Evolutionary conservation across 2,888 invertebrate genomes (phyloP).

Genomic region (Zhuqinia jingwanae): DNA sequence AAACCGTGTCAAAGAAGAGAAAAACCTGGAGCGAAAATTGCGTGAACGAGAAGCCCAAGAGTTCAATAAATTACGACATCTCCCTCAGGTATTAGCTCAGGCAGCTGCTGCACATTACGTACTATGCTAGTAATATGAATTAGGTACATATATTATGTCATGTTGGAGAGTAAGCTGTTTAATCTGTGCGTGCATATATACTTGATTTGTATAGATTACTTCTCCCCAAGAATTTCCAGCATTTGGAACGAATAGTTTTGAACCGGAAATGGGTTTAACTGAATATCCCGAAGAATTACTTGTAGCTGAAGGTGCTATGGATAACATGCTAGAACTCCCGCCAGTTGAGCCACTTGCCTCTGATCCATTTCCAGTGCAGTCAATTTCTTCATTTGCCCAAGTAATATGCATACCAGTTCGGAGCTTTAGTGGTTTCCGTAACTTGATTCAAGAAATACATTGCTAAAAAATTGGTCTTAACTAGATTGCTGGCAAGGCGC

Average conservation of each 20-base stretch:
- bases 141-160: too few species aligned
- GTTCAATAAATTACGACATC: conserved; percentile 41
- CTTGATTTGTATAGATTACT: conserved; percentile 59
- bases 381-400: conserved; percentile 83
- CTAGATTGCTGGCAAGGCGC: conserved; percentile 76
- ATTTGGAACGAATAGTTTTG: conserved; percentile 40
- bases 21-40: conserved; percentile 87
- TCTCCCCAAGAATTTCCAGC: conserved; percentile 69
- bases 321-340: background rate
- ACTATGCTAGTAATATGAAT: too few species aligned
- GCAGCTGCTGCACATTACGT: too few species aligned
- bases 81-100: conserved; percentile 71
- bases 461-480: too few species aligned
- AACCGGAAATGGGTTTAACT: conserved; percentile 23
- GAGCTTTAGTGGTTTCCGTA: background rate
- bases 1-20: conserved; percentile 89
- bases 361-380: background rate
- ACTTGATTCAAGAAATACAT: too few species aligned
- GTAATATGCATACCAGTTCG: conserved; percentile 80
- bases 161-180: too few species aligned
- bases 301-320: conserved; percentile 26
- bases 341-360: background rate
- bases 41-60: conserved; percentile 81
- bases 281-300: conserved; percentile 33
- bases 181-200: too few species aligned